Conservation (phyloP, 2,113 vertebrate species). For the Epinephelus fuscoguttatus region DNA sequence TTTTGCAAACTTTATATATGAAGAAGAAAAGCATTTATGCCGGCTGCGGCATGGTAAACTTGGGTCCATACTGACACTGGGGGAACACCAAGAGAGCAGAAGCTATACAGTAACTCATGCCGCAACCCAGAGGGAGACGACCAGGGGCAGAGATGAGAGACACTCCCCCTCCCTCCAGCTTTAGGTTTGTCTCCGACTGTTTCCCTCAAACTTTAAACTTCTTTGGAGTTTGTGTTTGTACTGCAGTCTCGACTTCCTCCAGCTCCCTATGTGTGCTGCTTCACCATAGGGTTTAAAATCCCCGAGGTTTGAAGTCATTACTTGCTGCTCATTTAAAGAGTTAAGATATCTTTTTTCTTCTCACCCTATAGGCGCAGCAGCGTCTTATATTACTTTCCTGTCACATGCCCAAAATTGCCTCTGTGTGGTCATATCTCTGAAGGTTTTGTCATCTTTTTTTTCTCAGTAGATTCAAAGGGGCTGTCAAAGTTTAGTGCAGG, state of each 20-base stretch:
- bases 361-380: slow-evolving; percentile 1
- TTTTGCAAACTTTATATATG: neutral
- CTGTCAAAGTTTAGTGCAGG: neutral
- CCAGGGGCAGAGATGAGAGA: slow-evolving; percentile 16
- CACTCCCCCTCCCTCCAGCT: neutral
- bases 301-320: slow-evolving; percentile 10
- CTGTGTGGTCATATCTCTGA: neutral
- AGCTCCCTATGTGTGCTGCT: neutral
- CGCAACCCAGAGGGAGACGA: neutral
- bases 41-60: neutral
- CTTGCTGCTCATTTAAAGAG: slow-evolving; percentile 2
- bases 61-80: neutral
- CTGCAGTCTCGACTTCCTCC: neutral
- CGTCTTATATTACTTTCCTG: neutral
- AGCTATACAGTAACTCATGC: neutral
- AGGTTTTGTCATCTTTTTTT: neutral
- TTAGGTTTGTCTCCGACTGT: neutral
- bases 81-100: neutral
- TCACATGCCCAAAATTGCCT: neutral
- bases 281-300: neutral
- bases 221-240: slow-evolving; percentile 15
- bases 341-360: neutral
- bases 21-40: neutral
- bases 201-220: neutral
- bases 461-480: neutral